Percentiles rank a stretch among this genome's conserved stretches.
Evolutionary conservation across 2,113 vertebrate species (phyloP).

Genomic region (Leucopsar rothschildi): DNA sequence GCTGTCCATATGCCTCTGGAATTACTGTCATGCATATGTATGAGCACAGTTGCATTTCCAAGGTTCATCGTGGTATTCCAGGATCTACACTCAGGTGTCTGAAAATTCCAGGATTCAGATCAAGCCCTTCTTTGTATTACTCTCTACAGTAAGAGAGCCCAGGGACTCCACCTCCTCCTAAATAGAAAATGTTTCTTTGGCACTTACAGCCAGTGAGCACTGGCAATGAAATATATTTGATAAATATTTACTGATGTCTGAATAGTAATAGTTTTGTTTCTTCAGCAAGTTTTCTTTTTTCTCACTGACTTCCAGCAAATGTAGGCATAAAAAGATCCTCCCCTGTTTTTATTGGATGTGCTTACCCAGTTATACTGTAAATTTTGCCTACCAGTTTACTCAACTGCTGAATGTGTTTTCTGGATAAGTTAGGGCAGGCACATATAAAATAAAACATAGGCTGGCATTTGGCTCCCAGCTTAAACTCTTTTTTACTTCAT

Average conservation of each 20-base stretch:
- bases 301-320: conserved; percentile 1
- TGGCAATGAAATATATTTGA: conserved; percentile 13
- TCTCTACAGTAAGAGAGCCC: background rate
- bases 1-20: background rate
- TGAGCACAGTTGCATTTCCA: background rate
- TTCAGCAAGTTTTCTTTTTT: conserved; percentile 1
- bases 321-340: background rate
- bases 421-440: background rate
- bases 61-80: background rate
- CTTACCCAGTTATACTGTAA: background rate
- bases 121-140: conserved; percentile 9
- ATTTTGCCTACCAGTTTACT: background rate
- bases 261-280: conserved; percentile 37
- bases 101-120: background rate
- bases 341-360: conserved; percentile 4
- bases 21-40: background rate
- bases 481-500: background rate
- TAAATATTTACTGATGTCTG: conserved; percentile 3
- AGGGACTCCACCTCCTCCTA: background rate
- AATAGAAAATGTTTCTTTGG: conserved; percentile 20
- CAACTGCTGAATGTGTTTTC: background rate
- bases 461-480: background rate
- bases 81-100: background rate
- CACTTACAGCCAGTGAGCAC: background rate
- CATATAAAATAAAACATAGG: background rate